A percentile compares a stretch with the other conserved stretches of the same genome.
Evolutionary conservation across 2,113 vertebrate genomes (phyloP).

Genomic region (Pachycephala philippinensis): DNA sequence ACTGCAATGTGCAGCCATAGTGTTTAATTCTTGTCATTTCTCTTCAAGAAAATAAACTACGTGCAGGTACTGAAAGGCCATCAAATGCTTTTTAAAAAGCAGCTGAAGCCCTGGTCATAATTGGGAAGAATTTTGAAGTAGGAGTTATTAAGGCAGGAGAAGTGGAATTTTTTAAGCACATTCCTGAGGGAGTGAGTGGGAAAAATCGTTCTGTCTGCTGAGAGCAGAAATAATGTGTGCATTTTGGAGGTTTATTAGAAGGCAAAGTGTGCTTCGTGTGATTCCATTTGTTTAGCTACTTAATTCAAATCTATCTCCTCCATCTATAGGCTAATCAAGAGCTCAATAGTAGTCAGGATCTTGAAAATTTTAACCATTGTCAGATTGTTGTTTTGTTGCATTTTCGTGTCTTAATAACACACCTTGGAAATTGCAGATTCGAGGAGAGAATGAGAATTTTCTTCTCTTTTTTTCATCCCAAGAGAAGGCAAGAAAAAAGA

Average conservation of each 20-base stretch:
- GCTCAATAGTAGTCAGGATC: neutral
- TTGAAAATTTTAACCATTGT: neutral
- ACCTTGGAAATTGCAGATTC: neutral
- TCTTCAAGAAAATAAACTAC: neutral
- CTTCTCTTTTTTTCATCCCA: neutral
- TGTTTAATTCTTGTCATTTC: neutral
- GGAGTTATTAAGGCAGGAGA: neutral
- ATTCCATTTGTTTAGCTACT: neutral
- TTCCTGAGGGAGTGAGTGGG: slow-evolving; percentile 5
- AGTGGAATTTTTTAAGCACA: neutral
- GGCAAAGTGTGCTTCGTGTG: neutral
- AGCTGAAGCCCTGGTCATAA: neutral
- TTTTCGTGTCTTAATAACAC: neutral
- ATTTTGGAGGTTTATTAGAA: neutral
- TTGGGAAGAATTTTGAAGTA: neutral
- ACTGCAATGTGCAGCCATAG: neutral
- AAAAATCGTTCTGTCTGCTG: slow-evolving; percentile 8
- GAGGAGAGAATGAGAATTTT: neutral
- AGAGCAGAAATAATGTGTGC: neutral
- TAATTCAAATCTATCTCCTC: neutral
- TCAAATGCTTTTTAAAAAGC: neutral
- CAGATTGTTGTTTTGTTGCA: neutral
- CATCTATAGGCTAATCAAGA: neutral
- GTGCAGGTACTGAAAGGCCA: neutral
- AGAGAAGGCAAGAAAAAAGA: neutral